Evolutionary conservation across 2,888 invertebrate species (phyloP).

Genomic region (Sarcophaga caerulescens): DNA sequence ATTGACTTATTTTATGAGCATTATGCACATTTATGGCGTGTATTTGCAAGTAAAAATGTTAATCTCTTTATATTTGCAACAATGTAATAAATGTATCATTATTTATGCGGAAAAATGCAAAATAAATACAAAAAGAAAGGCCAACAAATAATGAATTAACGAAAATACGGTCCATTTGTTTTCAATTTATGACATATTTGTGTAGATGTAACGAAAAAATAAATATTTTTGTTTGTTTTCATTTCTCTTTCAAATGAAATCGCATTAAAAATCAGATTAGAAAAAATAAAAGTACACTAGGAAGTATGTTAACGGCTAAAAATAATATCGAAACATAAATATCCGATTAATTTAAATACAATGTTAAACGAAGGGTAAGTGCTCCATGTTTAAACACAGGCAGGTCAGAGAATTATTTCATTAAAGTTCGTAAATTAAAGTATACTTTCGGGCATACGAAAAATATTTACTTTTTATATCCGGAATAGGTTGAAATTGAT

Average conservation of each 20-base stretch:
- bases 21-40: neutral
- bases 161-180: constrained; percentile 34
- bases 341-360: no score
- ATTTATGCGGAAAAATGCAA: constrained; percentile 12
- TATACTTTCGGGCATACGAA: no score
- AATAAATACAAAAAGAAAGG: neutral
- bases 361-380: no score
- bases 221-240: neutral
- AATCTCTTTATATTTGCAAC: constrained; percentile 45
- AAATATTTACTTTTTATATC: no score
- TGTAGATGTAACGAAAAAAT: neutral
- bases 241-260: constrained; percentile 47
- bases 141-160: neutral
- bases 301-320: neutral
- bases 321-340: no score
- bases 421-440: no score
- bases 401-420: no score
- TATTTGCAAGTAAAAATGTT: constrained; percentile 20
- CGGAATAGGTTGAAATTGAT: no score
- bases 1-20: neutral
- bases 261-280: neutral
- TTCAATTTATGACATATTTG: constrained; percentile 3
- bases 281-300: neutral
- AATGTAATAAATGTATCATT: constrained; percentile 41
- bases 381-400: no score